A percentile compares a stretch with the other conserved stretches of the same genome.
Conservation (phyloP, 2,888 invertebrate species). For the Scelioninae gen. 2 region DNA sequence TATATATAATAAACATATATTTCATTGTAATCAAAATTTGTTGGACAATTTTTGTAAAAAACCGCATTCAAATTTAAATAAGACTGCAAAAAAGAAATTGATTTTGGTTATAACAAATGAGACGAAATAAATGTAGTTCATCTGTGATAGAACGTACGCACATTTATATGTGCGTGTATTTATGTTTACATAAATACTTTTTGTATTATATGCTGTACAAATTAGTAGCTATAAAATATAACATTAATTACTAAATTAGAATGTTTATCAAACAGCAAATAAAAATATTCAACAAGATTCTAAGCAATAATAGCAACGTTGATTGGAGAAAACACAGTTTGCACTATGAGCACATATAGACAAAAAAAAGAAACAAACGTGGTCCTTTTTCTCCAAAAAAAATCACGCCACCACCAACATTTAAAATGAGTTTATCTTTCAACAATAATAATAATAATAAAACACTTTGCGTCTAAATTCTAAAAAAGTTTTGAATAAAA, state of each 20-base stretch:
- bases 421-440: slow-evolving; percentile 27
- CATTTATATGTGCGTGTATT: slow-evolving; percentile 1
- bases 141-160: no score
- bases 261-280: slow-evolving; percentile 70
- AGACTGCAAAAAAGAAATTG: no score
- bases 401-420: slow-evolving; percentile 40
- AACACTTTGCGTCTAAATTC: slow-evolving; percentile 47
- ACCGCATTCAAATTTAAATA: no score
- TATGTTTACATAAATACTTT: slow-evolving; percentile 31
- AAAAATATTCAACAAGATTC: slow-evolving; percentile 73
- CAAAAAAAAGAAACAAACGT: slow-evolving; percentile 49
- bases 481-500: slow-evolving; percentile 41
- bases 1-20: no score
- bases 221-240: slow-evolving; percentile 66
- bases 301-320: slow-evolving; percentile 70
- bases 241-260: slow-evolving; percentile 58
- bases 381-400: slow-evolving; percentile 21
- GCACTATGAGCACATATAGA: slow-evolving; percentile 51
- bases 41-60: no score
- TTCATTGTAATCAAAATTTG: no score
- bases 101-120: no score
- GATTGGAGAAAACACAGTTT: slow-evolving; percentile 62
- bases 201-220: slow-evolving; percentile 68
- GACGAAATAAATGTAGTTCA: no score
- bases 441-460: slow-evolving; percentile 34